A percentile compares a stretch with the other conserved stretches of the same genome.
phyloP scores from a whole-genome alignment of 2,113 vertebrate species.

The Uria aalge region DNA sequence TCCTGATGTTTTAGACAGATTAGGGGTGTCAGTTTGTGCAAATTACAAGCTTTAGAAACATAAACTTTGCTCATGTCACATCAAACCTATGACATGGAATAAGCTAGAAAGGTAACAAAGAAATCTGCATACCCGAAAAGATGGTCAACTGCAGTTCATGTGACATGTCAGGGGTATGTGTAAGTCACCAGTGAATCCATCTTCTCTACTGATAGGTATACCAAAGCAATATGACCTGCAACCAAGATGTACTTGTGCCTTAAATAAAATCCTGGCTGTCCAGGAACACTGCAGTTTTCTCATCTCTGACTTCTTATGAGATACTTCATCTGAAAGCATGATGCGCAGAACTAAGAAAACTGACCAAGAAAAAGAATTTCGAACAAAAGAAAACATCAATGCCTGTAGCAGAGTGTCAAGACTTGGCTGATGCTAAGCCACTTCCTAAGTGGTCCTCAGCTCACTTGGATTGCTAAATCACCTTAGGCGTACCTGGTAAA shows the following conservation, averaged over 20 bases:
- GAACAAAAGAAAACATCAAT: background rate
- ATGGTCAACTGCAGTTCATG: background rate
- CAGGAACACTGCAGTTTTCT: background rate
- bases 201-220: background rate
- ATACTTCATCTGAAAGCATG: background rate
- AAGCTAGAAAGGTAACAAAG: background rate
- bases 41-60: background rate
- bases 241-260: background rate
- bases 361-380: background rate
- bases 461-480: background rate
- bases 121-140: background rate
- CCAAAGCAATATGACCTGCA: background rate
- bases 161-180: rapidly evolving
- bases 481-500: background rate
- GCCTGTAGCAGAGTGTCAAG: background rate
- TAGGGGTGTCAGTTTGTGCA: background rate
- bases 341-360: background rate
- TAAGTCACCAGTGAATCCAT: background rate
- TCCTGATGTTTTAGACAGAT: background rate
- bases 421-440: background rate
- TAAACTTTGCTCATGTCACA: background rate
- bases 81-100: background rate
- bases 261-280: background rate
- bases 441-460: background rate
- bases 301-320: background rate